Conservation (phyloP, 64 coral and sea anemone species). For the Anthopleura sola region DNA sequence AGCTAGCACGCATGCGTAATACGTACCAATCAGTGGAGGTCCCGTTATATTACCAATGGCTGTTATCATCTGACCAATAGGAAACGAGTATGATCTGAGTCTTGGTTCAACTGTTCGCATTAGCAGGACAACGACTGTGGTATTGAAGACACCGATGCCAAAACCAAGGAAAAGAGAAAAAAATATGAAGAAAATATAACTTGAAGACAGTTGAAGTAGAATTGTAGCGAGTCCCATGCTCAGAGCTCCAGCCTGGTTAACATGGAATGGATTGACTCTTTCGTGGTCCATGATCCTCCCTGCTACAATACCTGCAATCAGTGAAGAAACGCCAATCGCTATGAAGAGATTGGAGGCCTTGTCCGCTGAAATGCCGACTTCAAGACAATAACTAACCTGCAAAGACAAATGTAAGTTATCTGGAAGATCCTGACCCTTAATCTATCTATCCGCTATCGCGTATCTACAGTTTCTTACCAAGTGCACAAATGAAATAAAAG, state of each 20-base stretch:
- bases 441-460: too few species aligned
- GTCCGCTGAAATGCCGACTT: not conserved
- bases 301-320: not conserved
- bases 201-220: conserved; percentile 8
- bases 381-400: conserved; percentile 6
- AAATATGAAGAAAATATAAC: not conserved
- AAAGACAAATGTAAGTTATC: not conserved
- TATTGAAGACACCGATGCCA: conserved; percentile 11
- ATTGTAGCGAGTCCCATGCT: not conserved
- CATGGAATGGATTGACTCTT: conserved; percentile 24
- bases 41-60: not conserved
- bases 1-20: too few species aligned
- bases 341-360: not conserved
- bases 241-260: conserved; percentile 5
- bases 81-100: not conserved
- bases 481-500: not conserved
- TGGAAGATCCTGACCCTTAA: too few species aligned
- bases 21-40: conserved; percentile 5
- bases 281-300: not conserved
- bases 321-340: not conserved
- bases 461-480: too few species aligned
- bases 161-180: not conserved
- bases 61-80: not conserved
- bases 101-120: conserved; percentile 2
- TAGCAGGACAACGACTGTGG: not conserved